Evolutionary conservation across 2,113 vertebrate genomes (phyloP), one percentile per base, ranked within the genome.

Genomic region (Seriola rivoliana): DNA sequence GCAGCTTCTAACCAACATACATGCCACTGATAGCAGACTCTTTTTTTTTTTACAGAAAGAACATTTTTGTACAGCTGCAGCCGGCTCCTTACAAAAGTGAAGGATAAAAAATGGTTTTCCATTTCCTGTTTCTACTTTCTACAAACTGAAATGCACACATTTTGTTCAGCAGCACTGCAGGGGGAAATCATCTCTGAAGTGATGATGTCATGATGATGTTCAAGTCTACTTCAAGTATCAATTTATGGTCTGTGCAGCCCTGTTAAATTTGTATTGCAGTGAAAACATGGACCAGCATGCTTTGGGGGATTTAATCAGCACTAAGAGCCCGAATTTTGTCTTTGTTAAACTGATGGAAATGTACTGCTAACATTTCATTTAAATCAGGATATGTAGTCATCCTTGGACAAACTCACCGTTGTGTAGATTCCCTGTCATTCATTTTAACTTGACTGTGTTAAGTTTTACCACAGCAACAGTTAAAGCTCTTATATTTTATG

Each of bases 361-460:
- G 19, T 50, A 63, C 38, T 25, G 23, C 55, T 25, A 55, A 64
- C 54, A 58, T 36, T 79, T 75, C 16, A 58, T 84, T 54, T 74
- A 29, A 79, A 65, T 83, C 63, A 65, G 74, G 46, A 65, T 75
- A 50, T 75, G 70, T 19, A 38, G 71, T 71, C 68, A 57, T 78
- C 57, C 25, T 55, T 78, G 70, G 60, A 75, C 32, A 48, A 16
- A 82, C 75, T 64, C 42, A 65, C 48, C 44, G 32, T 23, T 57
- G 40, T 59, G 40, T 59, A 72, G 13, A 65, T 59, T 29, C 21
- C 42, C 63, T 66, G 71, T 76, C 70, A 81, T 64, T 87, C 38
- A 87, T 85, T 79, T 85, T 87, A 83, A 89, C 62, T 85, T 87
- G 81, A 89, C 65, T 75, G 68, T 77, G 70, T 89, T 67, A 82